Base-by-base conservation (phyloP, 2,113 vertebrate genomes). In the Rynchops niger region DNA sequence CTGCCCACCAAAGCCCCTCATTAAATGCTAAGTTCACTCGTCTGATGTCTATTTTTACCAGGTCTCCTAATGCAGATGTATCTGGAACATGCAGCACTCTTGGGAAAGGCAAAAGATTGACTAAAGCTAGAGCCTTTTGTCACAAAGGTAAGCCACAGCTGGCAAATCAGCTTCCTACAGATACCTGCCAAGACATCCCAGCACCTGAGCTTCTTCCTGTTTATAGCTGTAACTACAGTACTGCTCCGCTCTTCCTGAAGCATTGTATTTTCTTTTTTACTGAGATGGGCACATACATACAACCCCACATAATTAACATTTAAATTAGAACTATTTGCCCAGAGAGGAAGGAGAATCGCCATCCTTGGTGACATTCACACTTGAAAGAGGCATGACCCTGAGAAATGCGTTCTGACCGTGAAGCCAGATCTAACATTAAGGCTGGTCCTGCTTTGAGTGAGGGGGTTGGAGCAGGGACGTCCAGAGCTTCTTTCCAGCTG, bases 211-310 rank as follows among this genome's bases (percentile, higher is more conserved):
- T 71, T 82, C 66, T 58, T 62, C 38, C 16, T 21, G 7, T 4
- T 45, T 14, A 1, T 30, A 47, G 6, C 5, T 58, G 2, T 15
- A 82, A n/a, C n/a, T 55, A 4, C 0, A 3, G 34, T 6, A 36
- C 2, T 26, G 27, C 71, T 49, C 30, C 3, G 3, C 47, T 38
- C 32, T 6, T 12, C 38, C n/a, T 58, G 38, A 86, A 86, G 6
- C 23, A 0, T 15, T 17, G 6, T 4, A 2, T 42, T 29, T 52
- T 9, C 45, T 74, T 25, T 47, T 36, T 14, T 42, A 13, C 23
- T 47, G 83, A 52, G 15, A 5, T 6, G 11, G 29, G 29, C 38
- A 9, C 13, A 12, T 2, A 27, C 27, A 9, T 18, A 25, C 27
- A 83, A 3, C 29, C 74, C 29, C 27, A 1, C 12, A 5, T 14